Conservation (phyloP, 2,888 invertebrate species). For the Embidobia sp. region DNA sequence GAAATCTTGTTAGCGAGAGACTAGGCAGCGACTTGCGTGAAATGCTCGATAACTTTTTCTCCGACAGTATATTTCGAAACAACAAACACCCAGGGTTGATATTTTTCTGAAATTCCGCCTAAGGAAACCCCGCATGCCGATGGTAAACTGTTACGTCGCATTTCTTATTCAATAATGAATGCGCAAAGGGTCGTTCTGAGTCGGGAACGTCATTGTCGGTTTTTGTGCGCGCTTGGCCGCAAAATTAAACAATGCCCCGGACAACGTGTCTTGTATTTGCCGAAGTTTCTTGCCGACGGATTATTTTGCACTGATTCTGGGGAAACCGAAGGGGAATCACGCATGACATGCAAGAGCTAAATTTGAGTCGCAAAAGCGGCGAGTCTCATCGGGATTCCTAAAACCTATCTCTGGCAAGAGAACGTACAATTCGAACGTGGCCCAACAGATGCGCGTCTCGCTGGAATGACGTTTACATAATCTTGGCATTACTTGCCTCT, state of each 20-base stretch:
- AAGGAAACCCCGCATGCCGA: slow-evolving; percentile 17
- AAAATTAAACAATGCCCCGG: background rate
- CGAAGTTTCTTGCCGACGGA: background rate
- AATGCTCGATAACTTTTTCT: slow-evolving; percentile 37
- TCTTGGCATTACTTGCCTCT: slow-evolving; percentile 76
- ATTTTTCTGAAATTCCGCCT: slow-evolving; percentile 32
- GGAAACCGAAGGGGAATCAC: slow-evolving; percentile 33
- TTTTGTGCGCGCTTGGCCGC: background rate
- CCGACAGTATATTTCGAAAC: slow-evolving; percentile 33
- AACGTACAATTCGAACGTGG: slow-evolving; percentile 72
- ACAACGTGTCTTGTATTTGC: background rate
- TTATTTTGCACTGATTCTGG: slow-evolving; percentile 34
- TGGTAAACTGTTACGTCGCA: slow-evolving; percentile 11
- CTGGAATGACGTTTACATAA: slow-evolving; percentile 77
- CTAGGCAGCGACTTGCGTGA: slow-evolving; percentile 31
- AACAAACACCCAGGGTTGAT: slow-evolving; percentile 40
- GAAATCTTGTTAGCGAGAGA: slow-evolving; percentile 56
- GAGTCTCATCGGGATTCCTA: slow-evolving; percentile 64
- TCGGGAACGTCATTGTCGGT: background rate
- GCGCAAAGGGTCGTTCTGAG: slow-evolving; percentile 17
- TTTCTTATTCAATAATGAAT: slow-evolving; percentile 31
- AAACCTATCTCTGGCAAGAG: slow-evolving; percentile 61
- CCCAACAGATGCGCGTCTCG: slow-evolving; percentile 71
- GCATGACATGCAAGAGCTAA: slow-evolving; percentile 59
- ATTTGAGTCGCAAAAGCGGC: slow-evolving; percentile 62